These are phyloP conservation scores for Cassiopea xamachana DNA, from an alignment of 30 jellyfish, hydroid and myxozoan species.

Conservation along the genomic window DNA sequence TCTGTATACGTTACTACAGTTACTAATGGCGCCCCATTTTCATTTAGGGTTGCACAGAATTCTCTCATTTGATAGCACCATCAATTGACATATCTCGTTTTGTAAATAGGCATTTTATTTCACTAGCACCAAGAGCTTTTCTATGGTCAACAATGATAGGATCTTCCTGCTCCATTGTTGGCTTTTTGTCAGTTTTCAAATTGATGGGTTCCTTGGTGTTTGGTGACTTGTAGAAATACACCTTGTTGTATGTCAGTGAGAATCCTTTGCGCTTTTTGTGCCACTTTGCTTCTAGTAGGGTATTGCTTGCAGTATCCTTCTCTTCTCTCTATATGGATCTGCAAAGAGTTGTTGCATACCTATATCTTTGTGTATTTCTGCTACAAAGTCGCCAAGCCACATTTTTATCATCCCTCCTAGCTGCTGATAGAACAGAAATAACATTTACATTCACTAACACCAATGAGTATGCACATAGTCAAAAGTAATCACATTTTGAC, in stretches of 20 bases:
- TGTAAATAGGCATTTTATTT: no score
- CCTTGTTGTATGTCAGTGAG: not conserved
- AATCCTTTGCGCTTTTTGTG: conserved; percentile 48
- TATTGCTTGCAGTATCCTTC: not conserved
- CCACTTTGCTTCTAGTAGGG: conserved; percentile 38
- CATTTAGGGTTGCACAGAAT: no score
- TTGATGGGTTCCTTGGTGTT: not conserved
- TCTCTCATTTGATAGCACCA: no score
- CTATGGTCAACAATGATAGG: not conserved
- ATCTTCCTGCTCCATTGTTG: not conserved
- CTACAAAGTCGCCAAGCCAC: conserved; percentile 32
- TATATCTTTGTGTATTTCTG: conserved; percentile 10
- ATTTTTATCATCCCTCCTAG: conserved; percentile 20
- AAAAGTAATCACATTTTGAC: no score
- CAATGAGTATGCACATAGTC: not conserved
- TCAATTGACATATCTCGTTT: no score
- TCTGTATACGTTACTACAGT: no score
- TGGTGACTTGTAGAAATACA: not conserved
- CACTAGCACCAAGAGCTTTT: no score
- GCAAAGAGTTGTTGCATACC: conserved; percentile 44
- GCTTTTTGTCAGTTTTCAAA: not conserved
- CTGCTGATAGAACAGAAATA: conserved; percentile 24
- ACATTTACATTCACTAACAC: conserved; percentile 40
- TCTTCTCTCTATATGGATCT: conserved; percentile 6
- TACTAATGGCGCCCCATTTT: no score